phyloP scores from a whole-genome alignment of 2,113 vertebrate genomes.

The Oncorhynchus gorbuscha region DNA sequence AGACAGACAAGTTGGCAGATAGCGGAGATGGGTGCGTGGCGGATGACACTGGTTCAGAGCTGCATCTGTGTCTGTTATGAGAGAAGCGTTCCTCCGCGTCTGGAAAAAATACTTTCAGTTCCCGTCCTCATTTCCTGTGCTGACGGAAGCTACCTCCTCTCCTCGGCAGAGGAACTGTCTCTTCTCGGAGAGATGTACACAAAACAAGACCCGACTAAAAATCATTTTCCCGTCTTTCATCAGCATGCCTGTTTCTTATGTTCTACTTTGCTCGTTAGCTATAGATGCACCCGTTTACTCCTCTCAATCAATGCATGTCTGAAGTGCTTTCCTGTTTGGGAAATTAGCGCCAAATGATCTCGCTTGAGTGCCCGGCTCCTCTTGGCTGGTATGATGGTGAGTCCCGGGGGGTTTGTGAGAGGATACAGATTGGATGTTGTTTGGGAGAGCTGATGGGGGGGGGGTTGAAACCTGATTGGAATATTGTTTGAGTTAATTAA shows the following conservation, averaged over 20 bases:
- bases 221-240: conserved; percentile 25
- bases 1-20: no score
- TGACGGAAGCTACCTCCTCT: conserved; percentile 42
- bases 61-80: conserved; percentile 57
- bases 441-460: conserved; percentile 16
- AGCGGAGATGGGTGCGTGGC: conserved; percentile 16
- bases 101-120: conserved; percentile 51
- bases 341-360: conserved; percentile 72
- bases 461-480: conserved; percentile 68
- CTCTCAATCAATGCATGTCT: conserved; percentile 57
- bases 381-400: conserved; percentile 49
- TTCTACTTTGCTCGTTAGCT: conserved; percentile 39
- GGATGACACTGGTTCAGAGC: conserved; percentile 41
- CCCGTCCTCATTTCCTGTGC: conserved; percentile 48
- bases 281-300: conserved; percentile 45
- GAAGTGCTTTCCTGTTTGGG: conserved; percentile 68
- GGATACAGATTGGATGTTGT: conserved; percentile 58
- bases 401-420: conserved; percentile 54
- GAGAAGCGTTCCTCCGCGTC: conserved; percentile 40
- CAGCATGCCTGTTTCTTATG: background rate
- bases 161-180: conserved; percentile 17
- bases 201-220: conserved; percentile 33
- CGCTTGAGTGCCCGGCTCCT: conserved; percentile 59
- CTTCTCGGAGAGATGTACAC: conserved; percentile 25
- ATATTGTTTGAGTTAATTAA: conserved; percentile 76